These are phyloP conservation scores for Pyrrhia umbra DNA, from an alignment of 2,888 invertebrate species.

Conservation along the genomic window DNA sequence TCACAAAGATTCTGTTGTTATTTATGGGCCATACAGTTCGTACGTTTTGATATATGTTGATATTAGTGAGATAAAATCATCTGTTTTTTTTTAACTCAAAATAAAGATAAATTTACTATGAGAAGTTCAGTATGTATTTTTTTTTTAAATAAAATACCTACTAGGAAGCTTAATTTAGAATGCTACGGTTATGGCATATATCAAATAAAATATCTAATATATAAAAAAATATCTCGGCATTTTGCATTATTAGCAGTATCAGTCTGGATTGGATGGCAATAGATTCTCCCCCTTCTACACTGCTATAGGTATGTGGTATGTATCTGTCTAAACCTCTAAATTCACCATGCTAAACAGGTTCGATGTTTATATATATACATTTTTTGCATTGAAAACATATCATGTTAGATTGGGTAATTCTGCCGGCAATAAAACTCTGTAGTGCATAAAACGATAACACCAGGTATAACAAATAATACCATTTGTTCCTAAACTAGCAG, in stretches of 20 bases:
- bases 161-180: too few species aligned
- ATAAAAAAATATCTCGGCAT: too few species aligned
- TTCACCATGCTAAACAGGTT: neutral
- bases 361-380: neutral
- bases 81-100: neutral
- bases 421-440: conserved; percentile 14
- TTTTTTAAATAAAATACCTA: too few species aligned
- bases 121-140: too few species aligned
- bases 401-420: conserved; percentile 2
- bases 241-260: too few species aligned
- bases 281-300: too few species aligned
- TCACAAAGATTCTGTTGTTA: conserved; percentile 70
- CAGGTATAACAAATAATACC: conserved; percentile 69
- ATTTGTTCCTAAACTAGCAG: conserved; percentile 66
- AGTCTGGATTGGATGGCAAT: too few species aligned
- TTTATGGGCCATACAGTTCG: conserved; percentile 58
- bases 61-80: conserved; percentile 1
- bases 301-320: too few species aligned
- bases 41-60: conserved; percentile 63
- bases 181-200: too few species aligned
- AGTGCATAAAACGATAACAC: conserved; percentile 28
- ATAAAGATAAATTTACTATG: neutral
- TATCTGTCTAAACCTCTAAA: too few species aligned
- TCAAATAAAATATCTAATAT: too few species aligned
- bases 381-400: neutral